Base-by-base conservation (phyloP, 1,140 invertebrate genomes). In the Laodelphax striatellus region DNA sequence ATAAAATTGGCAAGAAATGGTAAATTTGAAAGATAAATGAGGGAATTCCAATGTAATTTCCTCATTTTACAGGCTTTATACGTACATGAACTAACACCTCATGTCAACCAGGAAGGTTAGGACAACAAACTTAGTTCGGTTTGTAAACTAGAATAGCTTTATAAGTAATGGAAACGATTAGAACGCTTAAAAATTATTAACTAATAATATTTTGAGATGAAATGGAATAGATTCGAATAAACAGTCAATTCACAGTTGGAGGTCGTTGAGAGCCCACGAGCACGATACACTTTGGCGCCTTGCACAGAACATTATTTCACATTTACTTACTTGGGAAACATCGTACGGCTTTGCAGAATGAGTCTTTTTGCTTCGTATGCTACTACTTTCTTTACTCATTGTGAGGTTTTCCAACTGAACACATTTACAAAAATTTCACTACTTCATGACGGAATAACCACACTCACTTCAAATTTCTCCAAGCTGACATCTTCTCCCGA, bases 281-380 rank as follows among this genome's bases (percentile, higher is more conserved):
- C 55, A 56, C 38, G 21, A 13, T 52, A 57, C 42, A 57, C 54
- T 57, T 62, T 62, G 60, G 54, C 55, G 60, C 60, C 52, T 21
- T 46, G 44, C 34, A 54, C 21, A 55, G 21, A 17, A 55, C 22
- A 24, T 34, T 50, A 28, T 50, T 52, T 16, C 24, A 50, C 50
- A 19, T 41, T 13, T 64, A 64, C 63, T 64, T 63, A 64, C 63
- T 31, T 63, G 58, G 6, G 63, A 60, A 55, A 58, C 57, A 43
- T 64, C 61, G 58, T 64, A 64, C 17, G 63, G 63, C 38, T 64
- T 64, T 28, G 60, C 56, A 42, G 55, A 21, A 38, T 52, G 42
- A 52, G 60, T 57, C 13, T 50, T 41, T 57, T 56, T 62, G 53
- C 54, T 56, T 38, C 60, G 56, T 16, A 41, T 19, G 53, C 57